Evolutionary conservation across 2,888 invertebrate genomes (phyloP).

Genomic region (Lasioglossum oenotherae): DNA sequence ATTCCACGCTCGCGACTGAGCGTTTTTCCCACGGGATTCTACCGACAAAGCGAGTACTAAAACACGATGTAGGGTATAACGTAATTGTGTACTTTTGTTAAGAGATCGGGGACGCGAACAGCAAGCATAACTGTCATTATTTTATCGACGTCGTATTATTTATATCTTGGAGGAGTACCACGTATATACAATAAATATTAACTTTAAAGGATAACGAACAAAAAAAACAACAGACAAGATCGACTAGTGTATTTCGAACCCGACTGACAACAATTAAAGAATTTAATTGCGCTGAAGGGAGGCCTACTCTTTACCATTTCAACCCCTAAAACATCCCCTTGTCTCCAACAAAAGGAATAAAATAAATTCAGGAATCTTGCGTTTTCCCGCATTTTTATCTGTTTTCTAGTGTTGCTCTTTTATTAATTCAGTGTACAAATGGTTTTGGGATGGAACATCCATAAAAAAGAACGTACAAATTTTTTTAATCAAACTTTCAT

Average conservation of each 20-base stretch:
- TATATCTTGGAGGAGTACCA: constrained; percentile 74
- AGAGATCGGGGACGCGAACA: constrained; percentile 51
- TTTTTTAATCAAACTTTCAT: not conserved
- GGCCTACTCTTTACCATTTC: not conserved
- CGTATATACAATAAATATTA: constrained; percentile 76
- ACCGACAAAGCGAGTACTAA: constrained; percentile 54
- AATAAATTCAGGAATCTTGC: not conserved
- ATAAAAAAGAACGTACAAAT: no score
- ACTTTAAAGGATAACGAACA: constrained; percentile 58
- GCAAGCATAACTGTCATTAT: constrained; percentile 70
- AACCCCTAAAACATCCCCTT: not conserved
- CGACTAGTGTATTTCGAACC: constrained; percentile 79
- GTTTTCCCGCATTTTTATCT: not conserved
- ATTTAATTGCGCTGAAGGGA: constrained; percentile 75
- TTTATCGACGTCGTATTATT: constrained; percentile 77
- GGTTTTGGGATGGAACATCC: no score
- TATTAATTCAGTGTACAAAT: no score
- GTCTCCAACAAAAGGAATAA: not conserved
- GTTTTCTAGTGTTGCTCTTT: not conserved
- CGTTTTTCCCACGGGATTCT: constrained; percentile 57
- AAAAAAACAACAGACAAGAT: constrained; percentile 44
- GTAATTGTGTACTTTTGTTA: constrained; percentile 55
- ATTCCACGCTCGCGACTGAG: constrained; percentile 59
- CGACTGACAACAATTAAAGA: constrained; percentile 80
- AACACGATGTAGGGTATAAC: constrained; percentile 54